phyloP scores from a whole-genome alignment of 1,140 invertebrate genomes.

The Monomorium pharaonis region DNA sequence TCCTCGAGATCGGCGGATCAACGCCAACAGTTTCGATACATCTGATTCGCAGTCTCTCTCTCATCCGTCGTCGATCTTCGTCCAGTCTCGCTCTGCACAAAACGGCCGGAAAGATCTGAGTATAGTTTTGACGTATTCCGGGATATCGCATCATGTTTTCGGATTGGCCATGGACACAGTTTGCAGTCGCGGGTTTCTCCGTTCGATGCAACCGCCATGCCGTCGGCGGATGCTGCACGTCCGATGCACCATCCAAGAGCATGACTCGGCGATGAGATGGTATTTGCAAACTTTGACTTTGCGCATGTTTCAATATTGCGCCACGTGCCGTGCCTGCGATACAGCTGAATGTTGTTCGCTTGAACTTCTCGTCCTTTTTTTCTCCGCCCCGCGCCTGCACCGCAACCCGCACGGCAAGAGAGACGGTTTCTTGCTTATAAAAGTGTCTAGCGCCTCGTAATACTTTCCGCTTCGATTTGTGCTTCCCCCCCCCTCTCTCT shows the following conservation, averaged over 20 bases:
- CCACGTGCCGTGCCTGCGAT: slow-evolving; percentile 23
- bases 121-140: slow-evolving; percentile 62
- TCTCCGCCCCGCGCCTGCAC: background rate
- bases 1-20: slow-evolving; percentile 40
- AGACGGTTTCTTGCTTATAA: slow-evolving; percentile 22
- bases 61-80: background rate
- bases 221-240: slow-evolving; percentile 11
- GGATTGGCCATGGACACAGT: slow-evolving; percentile 32
- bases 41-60: slow-evolving; percentile 37
- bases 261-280: slow-evolving; percentile 43
- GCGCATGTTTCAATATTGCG: slow-evolving; percentile 50
- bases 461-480: slow-evolving; percentile 38
- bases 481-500: no score
- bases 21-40: background rate
- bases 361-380: slow-evolving; percentile 55
- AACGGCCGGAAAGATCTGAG: background rate
- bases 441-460: slow-evolving; percentile 37
- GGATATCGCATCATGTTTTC: slow-evolving; percentile 57
- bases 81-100: background rate
- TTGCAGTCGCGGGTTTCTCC: slow-evolving; percentile 52
- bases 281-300: slow-evolving; percentile 60
- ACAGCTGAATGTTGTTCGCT: slow-evolving; percentile 30
- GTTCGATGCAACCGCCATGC: slow-evolving; percentile 55
- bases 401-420: background rate
- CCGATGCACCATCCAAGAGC: slow-evolving; percentile 27